A percentile compares a stretch with the other conserved stretches of the same genome.
phyloP scores from a whole-genome alignment of 2,113 vertebrate genomes.

The Trachemys scripta region DNA sequence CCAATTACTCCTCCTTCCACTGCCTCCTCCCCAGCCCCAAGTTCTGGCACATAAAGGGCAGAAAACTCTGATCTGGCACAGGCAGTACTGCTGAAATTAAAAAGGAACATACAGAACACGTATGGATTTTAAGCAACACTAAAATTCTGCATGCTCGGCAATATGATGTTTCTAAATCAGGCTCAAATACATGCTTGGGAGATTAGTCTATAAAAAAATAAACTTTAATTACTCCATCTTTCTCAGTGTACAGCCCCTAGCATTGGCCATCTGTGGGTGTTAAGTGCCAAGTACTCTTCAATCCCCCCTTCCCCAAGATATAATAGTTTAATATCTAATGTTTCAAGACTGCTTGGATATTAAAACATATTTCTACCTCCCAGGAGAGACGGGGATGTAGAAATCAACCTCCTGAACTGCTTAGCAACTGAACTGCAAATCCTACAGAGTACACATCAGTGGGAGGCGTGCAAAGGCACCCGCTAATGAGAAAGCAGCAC shows the following conservation, averaged over 20 bases:
- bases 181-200: slow-evolving; percentile 68
- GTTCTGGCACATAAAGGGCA: not conserved
- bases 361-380: slow-evolving; percentile 11
- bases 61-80: not conserved
- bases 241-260: slow-evolving; percentile 63
- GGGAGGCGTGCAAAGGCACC: not conserved
- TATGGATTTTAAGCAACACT: slow-evolving; percentile 45
- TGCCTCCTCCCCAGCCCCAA: not conserved
- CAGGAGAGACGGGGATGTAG: not conserved
- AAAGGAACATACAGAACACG: not conserved
- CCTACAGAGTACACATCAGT: not conserved
- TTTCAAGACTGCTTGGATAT: not conserved
- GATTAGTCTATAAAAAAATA: slow-evolving; percentile 71
- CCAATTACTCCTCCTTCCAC: slow-evolving; percentile 50
- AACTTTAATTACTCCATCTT: slow-evolving; percentile 73
- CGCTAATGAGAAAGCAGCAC: not conserved
- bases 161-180: slow-evolving; percentile 73
- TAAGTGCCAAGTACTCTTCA: slow-evolving; percentile 58
- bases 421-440: not conserved
- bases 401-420: not conserved
- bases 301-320: not conserved
- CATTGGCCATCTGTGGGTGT: slow-evolving; percentile 64
- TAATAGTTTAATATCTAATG: not conserved
- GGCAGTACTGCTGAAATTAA: not conserved
- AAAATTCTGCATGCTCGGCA: slow-evolving; percentile 31